Evolutionary conservation across 1,140 invertebrate genomes (phyloP).

Genomic region (Drosophila simulans): DNA sequence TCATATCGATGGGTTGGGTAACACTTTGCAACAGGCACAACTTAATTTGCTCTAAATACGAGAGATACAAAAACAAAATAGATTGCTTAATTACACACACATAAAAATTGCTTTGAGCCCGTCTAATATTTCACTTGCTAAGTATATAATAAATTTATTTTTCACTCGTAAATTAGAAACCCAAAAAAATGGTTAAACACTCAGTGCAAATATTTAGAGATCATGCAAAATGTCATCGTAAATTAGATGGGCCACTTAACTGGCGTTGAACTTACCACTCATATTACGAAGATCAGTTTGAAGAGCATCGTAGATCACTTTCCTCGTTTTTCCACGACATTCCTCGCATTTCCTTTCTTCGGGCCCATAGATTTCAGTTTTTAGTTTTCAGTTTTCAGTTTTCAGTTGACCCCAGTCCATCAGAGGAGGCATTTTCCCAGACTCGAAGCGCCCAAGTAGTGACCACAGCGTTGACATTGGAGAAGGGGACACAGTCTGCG

Average conservation of each 20-base stretch:
- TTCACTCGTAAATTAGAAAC: background rate
- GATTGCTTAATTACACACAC: background rate
- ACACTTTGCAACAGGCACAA: background rate
- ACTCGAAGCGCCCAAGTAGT: background rate
- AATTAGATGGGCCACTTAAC: conserved; percentile 7
- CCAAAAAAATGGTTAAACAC: background rate
- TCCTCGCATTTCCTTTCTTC: conserved; percentile 6
- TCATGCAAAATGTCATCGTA: conserved; percentile 3
- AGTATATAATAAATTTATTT: background rate
- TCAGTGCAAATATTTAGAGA: background rate
- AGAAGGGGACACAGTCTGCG: background rate
- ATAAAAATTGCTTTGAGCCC: background rate
- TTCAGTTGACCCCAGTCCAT: background rate
- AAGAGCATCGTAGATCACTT: conserved; percentile 24
- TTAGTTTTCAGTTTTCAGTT: background rate
- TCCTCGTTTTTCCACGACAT: conserved; percentile 16
- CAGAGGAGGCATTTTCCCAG: conserved; percentile 9
- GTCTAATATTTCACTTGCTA: background rate
- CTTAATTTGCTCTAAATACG: background rate
- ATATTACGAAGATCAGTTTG: conserved; percentile 10
- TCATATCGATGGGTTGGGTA: conserved; percentile 11
- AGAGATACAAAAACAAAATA: background rate
- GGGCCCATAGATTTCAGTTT: background rate
- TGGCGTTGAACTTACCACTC: background rate
- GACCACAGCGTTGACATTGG: conserved; percentile 16